A percentile compares a stretch with the other conserved stretches of the same genome.
Evolutionary conservation across 53 echinoderm and acorn worm genomes (phyloP).

Genomic region (Mesocentrotus franciscanus): DNA sequence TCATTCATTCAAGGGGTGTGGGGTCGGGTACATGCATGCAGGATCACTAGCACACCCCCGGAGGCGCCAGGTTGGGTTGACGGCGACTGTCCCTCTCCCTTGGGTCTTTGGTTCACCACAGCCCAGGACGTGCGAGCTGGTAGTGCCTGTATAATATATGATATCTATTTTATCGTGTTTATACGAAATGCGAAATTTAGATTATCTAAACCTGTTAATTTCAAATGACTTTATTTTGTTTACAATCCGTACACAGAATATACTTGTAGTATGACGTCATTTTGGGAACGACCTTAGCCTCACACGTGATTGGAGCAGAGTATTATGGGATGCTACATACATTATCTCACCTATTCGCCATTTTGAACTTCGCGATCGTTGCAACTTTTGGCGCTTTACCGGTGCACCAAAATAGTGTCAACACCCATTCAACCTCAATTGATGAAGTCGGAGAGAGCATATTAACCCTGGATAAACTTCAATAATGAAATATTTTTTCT

Average conservation of each 20-base stretch:
- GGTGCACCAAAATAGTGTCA: conserved; percentile 50
- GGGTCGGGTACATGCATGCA: too few relatives aligned
- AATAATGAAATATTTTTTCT: conserved; percentile 17
- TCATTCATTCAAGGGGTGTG: too few relatives aligned
- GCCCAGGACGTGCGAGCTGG: not conserved
- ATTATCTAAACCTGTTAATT: not conserved
- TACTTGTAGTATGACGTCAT: conserved; percentile 64
- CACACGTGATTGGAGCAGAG: conserved; percentile 71
- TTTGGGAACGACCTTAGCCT: conserved; percentile 68
- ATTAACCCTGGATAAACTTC: conserved; percentile 30
- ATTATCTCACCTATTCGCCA: conserved; percentile 62
- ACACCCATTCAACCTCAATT: conserved; percentile 55
- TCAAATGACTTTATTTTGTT: conserved; percentile 18
- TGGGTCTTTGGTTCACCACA: not conserved
- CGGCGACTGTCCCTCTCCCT: too few relatives aligned
- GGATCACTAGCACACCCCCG: too few relatives aligned
- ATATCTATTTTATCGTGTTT: too few relatives aligned
- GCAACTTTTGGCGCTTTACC: conserved; percentile 67
- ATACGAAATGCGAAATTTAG: not conserved
- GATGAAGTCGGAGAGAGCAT: conserved; percentile 15
- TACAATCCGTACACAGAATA: conserved; percentile 13
- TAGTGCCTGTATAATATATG: not conserved
- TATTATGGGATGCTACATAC: conserved; percentile 69
- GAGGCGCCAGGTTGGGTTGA: too few relatives aligned
- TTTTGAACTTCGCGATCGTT: conserved; percentile 68